Conservation (phyloP, 35 echinoderm and acorn worm genomes). For the Lytechinus pictus region DNA sequence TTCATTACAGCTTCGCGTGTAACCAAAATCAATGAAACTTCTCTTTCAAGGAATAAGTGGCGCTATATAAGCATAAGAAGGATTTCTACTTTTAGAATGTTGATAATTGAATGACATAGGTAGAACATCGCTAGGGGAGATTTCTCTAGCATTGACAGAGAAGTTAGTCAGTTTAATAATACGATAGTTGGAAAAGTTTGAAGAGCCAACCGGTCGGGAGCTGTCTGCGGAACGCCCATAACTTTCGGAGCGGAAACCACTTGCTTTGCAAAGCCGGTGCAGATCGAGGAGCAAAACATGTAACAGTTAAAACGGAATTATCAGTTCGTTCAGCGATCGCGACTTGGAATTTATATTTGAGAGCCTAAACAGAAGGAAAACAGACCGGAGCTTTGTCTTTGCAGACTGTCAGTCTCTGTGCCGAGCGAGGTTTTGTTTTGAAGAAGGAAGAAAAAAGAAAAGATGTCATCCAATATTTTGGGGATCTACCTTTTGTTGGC, state of each 20-base stretch:
- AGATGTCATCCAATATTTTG: background rate
- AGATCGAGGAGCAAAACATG: background rate
- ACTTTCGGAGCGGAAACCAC: background rate
- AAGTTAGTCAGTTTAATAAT: no score
- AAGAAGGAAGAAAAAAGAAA: background rate
- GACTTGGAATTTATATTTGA: no score
- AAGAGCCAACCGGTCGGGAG: background rate
- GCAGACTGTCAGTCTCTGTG: background rate
- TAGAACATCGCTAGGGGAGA: no score
- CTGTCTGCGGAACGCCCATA: background rate
- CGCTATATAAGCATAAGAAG: background rate
- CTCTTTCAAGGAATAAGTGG: background rate
- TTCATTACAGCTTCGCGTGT: background rate
- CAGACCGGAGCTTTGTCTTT: no score
- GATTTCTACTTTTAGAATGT: background rate
- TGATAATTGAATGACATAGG: no score
- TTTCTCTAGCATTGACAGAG: no score
- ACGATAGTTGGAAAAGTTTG: background rate
- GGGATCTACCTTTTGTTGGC: background rate
- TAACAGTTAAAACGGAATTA: no score
- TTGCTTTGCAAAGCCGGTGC: background rate
- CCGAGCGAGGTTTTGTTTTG: background rate
- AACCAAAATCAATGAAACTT: background rate
- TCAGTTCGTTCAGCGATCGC: no score
- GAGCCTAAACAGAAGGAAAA: no score